Evolutionary conservation across 2,888 invertebrate species (phyloP), one percentile per base, ranked within the genome.

Genomic region (Ormia ochracea): DNA sequence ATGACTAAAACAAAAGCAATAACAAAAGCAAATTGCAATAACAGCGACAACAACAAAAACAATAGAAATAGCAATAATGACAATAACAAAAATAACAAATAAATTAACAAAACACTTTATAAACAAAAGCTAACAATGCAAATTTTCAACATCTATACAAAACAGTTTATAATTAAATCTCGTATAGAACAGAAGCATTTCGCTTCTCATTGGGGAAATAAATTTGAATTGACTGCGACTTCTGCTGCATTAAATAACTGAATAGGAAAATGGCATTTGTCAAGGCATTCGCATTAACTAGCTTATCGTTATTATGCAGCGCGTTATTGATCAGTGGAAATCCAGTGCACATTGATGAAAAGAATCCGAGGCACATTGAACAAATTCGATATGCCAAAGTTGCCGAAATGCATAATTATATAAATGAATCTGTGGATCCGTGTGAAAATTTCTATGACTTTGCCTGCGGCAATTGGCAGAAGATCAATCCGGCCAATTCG

Each of bases 361-460:
- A 36, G 2, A 61, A 48, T 61, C 48, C 41, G 7, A 19, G 66
- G n/a, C 80, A 81, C 3, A 70, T 83, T 7, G 72, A 78, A 14
- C 52, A 83, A 38, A 80, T 85, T 69, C 85, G 85, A 0, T 48
- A 80, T 0, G 79, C 88, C 0, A 86, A 88, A 36, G 85, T 86
- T 1, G 82, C 82, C 1, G 85, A 86, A 31, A 85, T 89, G 14
- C 43, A 68, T 3, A 85, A 82, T 58, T 88, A 84, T 36, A 86
- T 88, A 84, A 81, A 89, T 59, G 80, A 81, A 9, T 74, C 43
- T 2, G 74, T 82, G 0, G 84, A 89, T 82, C 88, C 88, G 7
- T 88, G 88, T 68, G 59, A 78, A 3, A 83, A 88, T 70, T 88
- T 89, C 61, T 88, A 89, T 43, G 77, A 82, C 7, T 88, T 88